These are phyloP conservation scores for Oxyteleia sp. DNA, from an alignment of 2,888 invertebrate species.

Conservation along the genomic window DNA sequence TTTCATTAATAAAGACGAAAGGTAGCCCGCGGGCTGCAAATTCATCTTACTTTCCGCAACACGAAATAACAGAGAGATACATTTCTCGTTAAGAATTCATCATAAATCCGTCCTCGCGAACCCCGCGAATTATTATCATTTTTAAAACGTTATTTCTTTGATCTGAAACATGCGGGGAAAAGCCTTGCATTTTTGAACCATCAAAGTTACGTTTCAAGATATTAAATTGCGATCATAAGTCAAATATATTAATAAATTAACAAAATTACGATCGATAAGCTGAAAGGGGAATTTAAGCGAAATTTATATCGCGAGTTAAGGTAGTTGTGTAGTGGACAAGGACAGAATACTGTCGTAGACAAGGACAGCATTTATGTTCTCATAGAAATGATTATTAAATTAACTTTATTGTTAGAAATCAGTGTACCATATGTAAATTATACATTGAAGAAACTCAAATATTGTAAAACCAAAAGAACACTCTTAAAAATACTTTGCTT, in stretches of 20 bases:
- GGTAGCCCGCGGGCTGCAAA: slow-evolving; percentile 7
- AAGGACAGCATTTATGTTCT: no score
- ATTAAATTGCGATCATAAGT: neutral
- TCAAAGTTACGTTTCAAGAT: slow-evolving; percentile 3
- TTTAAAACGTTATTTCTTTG: slow-evolving; percentile 26
- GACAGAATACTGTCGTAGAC: no score
- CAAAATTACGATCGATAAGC: no score
- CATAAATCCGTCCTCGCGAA: slow-evolving; percentile 4
- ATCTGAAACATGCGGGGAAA: slow-evolving; percentile 14
- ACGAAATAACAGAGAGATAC: slow-evolving; percentile 49
- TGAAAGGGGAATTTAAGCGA: neutral
- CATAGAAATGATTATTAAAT: no score
- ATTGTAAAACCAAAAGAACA: no score
- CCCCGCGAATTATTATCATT: slow-evolving; percentile 16
- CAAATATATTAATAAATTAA: no score
- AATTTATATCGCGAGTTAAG: no score
- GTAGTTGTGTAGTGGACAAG: no score
- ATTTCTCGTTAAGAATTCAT: slow-evolving; percentile 37
- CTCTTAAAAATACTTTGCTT: no score
- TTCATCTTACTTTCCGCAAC: slow-evolving; percentile 58
- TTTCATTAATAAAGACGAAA: slow-evolving; percentile 59
- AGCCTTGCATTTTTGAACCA: neutral
- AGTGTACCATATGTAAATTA: no score
- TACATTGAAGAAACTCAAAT: no score
- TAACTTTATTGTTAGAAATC: no score